phyloP scores from a whole-genome alignment of 2,888 invertebrate species.

The Orgyia antiqua region DNA sequence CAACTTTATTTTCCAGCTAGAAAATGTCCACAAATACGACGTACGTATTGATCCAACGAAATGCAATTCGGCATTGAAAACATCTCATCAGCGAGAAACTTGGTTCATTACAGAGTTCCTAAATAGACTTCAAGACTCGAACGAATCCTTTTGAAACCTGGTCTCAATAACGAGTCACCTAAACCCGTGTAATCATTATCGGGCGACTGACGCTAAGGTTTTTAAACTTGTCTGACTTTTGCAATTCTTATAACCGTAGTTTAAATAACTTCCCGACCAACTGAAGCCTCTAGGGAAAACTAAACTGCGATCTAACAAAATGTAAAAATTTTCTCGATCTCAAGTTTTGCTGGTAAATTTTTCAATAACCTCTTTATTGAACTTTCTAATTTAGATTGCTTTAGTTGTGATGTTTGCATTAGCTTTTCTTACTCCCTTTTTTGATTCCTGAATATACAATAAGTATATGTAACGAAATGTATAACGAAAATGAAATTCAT shows the following conservation, averaged over 20 bases:
- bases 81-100: neutral
- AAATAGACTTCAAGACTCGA: no score
- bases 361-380: constrained; percentile 1
- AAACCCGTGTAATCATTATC: constrained; percentile 14
- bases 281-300: constrained; percentile 10
- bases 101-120: constrained; percentile 1
- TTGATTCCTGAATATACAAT: no score
- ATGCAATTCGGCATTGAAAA: no score
- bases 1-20: no score
- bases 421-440: no score
- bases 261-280: constrained; percentile 11
- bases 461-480: no score
- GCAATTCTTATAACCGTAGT: constrained; percentile 8
- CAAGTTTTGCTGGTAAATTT: neutral
- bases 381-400: constrained; percentile 1
- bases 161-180: constrained; percentile 11
- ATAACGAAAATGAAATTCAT: no score
- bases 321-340: constrained; percentile 1
- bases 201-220: constrained; percentile 4
- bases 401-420: no score
- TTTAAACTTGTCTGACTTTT: constrained; percentile 6
- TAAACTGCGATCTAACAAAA: constrained; percentile 10
- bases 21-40: no score
- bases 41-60: no score
- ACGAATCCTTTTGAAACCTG: constrained; percentile 1